Conservation (phyloP, 64 coral and sea anemone species). For the Pocillopora damicornis region DNA sequence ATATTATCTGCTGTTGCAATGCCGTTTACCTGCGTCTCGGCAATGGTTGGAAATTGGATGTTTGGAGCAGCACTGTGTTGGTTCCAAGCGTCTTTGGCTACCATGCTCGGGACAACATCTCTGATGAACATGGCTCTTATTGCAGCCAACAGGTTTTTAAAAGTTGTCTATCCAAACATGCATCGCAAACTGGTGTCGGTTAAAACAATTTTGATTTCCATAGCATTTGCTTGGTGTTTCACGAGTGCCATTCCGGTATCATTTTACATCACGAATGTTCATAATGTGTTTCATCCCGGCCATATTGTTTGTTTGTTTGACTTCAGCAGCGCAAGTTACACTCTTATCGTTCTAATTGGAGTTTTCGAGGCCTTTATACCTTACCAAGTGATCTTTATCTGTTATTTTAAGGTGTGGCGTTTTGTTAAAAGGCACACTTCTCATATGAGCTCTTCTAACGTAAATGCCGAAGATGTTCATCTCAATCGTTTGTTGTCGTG, state of each 20-base stretch:
- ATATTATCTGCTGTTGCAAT: neutral
- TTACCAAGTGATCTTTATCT: conserved; percentile 24
- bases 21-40: neutral
- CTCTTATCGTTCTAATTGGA: neutral
- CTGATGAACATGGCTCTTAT: neutral
- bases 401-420: conserved; percentile 29
- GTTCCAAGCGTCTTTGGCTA: conserved; percentile 21
- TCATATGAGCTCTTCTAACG: neutral
- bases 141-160: conserved; percentile 20
- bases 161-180: conserved; percentile 17
- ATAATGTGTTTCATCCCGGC: conserved; percentile 16
- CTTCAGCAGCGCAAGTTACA: conserved; percentile 10
- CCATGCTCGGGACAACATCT: conserved; percentile 22
- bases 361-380: conserved; percentile 13
- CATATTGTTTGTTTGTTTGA: conserved; percentile 17
- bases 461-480: conserved; percentile 4
- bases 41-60: neutral
- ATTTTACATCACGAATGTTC: conserved; percentile 7
- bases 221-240: conserved; percentile 6
- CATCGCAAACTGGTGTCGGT: conserved; percentile 13
- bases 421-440: neutral
- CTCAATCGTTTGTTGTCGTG: conserved; percentile 10
- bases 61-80: neutral
- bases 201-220: neutral
- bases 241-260: neutral